A percentile compares a stretch with the other conserved stretches of the same genome.
These are phyloP conservation scores for Drosophila willistoni DNA, from an alignment of 1,140 invertebrate species.

Conservation along the genomic window DNA sequence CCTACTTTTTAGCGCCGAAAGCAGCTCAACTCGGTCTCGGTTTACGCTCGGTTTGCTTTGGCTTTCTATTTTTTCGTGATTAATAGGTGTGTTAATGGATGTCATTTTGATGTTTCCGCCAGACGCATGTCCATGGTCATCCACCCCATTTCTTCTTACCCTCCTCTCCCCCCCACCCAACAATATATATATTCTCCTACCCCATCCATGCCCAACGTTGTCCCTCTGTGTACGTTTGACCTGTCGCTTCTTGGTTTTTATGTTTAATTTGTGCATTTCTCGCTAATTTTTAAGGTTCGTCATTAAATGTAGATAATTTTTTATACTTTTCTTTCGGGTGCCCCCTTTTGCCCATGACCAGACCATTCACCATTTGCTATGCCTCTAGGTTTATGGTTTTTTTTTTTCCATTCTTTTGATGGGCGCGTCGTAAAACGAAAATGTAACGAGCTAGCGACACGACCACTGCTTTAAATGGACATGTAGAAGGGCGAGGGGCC, in stretches of 20 bases:
- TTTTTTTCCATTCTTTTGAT: conserved; percentile 13
- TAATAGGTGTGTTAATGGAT: conserved; percentile 83
- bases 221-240: conserved; percentile 10
- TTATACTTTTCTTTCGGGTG: conserved; percentile 54
- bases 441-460: conserved; percentile 71
- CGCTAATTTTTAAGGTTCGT: conserved; percentile 79
- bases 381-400: conserved; percentile 56
- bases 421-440: conserved; percentile 74
- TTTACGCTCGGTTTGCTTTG: conserved; percentile 52
- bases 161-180: not conserved
- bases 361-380: conserved; percentile 51
- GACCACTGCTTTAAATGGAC: conserved; percentile 18
- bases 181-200: no score
- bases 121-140: conserved; percentile 56
- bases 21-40: conserved; percentile 2
- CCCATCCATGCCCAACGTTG: not conserved
- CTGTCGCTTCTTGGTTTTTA: conserved; percentile 53
- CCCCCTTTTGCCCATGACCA: conserved; percentile 15
- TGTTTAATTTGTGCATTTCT: conserved; percentile 82
- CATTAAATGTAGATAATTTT: conserved; percentile 82
- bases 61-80: conserved; percentile 73
- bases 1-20: conserved; percentile 64
- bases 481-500: not conserved
- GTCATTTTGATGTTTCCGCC: conserved; percentile 82
- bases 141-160: not conserved